Evolutionary conservation across 2,888 invertebrate genomes (phyloP).

Genomic region (Lacanobia wlatinum): DNA sequence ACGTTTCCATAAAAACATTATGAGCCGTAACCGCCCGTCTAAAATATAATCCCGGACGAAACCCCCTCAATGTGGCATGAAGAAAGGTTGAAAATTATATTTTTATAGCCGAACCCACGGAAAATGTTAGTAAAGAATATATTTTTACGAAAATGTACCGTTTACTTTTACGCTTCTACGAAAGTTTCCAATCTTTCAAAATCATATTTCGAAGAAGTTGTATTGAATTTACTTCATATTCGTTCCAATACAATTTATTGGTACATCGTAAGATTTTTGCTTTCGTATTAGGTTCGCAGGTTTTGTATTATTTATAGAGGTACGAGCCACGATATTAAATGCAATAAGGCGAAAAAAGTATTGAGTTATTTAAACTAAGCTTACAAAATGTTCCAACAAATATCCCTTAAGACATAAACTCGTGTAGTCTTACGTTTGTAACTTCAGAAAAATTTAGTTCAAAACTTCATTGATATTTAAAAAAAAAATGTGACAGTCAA

Average conservation of each 20-base stretch:
- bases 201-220: conserved; percentile 5
- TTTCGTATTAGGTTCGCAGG: neutral
- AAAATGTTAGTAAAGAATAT: conserved; percentile 16
- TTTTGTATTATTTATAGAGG: neutral
- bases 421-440: too few relatives aligned
- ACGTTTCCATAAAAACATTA: conserved; percentile 37
- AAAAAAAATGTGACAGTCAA: neutral
- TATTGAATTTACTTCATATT: conserved; percentile 5
- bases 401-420: too few relatives aligned
- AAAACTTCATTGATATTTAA: too few relatives aligned
- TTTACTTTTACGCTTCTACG: neutral
- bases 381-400: neutral
- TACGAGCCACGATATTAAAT: neutral
- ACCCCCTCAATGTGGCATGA: conserved; percentile 31
- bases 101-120: conserved; percentile 38
- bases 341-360: neutral
- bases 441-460: too few relatives aligned
- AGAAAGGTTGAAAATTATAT: conserved; percentile 25
- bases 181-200: conserved; percentile 12
- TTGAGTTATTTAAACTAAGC: too few relatives aligned
- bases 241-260: neutral
- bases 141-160: conserved; percentile 23
- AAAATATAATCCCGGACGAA: conserved; percentile 36
- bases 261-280: too few relatives aligned
- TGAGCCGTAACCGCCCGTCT: conserved; percentile 14